A percentile compares a stretch with the other conserved stretches of the same genome.
Evolutionary conservation across 1,140 invertebrate species (phyloP).

Genomic region (Asbolus verrucosus): DNA sequence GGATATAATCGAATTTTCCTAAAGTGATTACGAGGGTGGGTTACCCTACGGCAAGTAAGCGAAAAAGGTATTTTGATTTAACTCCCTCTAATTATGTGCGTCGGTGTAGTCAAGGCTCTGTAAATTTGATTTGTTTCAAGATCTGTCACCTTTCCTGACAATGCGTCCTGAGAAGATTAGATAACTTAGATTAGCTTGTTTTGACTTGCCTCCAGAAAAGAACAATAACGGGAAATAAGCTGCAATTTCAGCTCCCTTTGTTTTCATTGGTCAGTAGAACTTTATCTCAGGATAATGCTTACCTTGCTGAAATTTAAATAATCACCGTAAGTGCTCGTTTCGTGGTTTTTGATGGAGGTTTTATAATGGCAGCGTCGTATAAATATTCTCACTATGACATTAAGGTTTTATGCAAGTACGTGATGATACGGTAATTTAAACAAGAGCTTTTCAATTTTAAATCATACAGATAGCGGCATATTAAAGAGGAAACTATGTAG

Average conservation of each 20-base stretch:
- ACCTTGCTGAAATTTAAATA: conserved; percentile 29
- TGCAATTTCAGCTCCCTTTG: conserved; percentile 6
- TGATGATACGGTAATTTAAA: conserved; percentile 30
- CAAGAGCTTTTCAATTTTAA: conserved; percentile 23
- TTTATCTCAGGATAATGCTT: conserved; percentile 17
- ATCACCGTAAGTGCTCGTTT: neutral
- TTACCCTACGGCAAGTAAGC: too few relatives aligned
- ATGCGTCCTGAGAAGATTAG: neutral
- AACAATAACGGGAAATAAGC: conserved; percentile 2
- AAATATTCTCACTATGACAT: conserved; percentile 8
- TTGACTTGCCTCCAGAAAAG: neutral
- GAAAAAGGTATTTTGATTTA: too few relatives aligned
- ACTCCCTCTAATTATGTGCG: too few relatives aligned
- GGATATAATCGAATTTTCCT: conserved; percentile 16
- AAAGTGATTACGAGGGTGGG: neutral
- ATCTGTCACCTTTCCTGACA: conserved; percentile 1
- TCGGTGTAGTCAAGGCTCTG: too few relatives aligned
- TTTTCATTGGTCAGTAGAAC: conserved; percentile 26
- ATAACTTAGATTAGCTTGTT: conserved; percentile 23
- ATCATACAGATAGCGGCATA: conserved; percentile 2
- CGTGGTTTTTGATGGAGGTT: neutral
- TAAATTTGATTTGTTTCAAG: neutral
- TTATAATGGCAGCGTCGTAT: neutral
- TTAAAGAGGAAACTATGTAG: conserved; percentile 5
- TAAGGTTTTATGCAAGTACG: conserved; percentile 12